A percentile compares a stretch with the other conserved stretches of the same genome.
Evolutionary conservation across 2,113 vertebrate species (phyloP).

Genomic region (Halcyon senegalensis): DNA sequence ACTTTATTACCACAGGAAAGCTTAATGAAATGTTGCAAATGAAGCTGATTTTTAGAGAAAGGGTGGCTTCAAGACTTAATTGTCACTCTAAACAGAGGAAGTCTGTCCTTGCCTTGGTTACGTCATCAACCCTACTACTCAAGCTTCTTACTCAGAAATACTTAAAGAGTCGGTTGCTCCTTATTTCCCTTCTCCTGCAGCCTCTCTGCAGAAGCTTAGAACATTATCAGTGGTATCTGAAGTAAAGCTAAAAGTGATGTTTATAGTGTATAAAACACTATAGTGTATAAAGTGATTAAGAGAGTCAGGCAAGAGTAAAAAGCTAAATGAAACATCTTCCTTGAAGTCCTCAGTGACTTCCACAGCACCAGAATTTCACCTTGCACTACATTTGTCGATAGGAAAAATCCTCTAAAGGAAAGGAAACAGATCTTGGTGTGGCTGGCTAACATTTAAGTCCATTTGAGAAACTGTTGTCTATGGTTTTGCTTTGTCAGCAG

Average conservation of each 20-base stretch:
- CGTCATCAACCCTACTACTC: background rate
- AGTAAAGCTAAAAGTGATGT: background rate
- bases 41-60: background rate
- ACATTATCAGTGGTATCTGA: background rate
- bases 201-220: background rate
- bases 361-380: background rate
- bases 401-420: background rate
- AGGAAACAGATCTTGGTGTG: background rate
- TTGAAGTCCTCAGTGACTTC: background rate
- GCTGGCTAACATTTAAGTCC: background rate
- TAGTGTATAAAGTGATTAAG: background rate
- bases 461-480: slow-evolving; percentile 8
- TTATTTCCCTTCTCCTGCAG: background rate
- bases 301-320: background rate
- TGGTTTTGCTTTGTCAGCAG: slow-evolving; percentile 16
- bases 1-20: background rate
- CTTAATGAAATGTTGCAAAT: background rate
- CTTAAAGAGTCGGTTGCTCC: background rate
- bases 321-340: background rate
- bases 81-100: background rate
- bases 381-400: background rate
- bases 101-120: background rate
- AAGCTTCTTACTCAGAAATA: background rate
- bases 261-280: background rate
- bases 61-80: background rate